Evolutionary conservation across 35 echinoderm and acorn worm species (phyloP), one percentile per base, ranked within the genome.

Genomic region (Anneissia japonica): DNA sequence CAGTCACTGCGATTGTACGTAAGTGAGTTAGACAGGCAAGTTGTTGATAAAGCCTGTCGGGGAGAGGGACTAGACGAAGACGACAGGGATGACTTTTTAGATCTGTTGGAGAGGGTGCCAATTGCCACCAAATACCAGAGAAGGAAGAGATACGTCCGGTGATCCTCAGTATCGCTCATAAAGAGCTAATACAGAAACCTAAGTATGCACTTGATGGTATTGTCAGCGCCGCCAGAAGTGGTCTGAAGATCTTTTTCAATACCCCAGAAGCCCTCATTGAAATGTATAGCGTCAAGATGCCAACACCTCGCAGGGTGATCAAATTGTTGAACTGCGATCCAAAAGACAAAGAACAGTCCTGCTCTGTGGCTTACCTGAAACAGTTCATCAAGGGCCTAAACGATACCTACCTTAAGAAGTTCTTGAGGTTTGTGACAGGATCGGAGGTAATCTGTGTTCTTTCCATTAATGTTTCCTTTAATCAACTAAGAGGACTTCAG

Each of bases 151-250:
- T 85, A 72, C 40, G 4, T 6, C 82, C 82, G 7, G 17, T 32
- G 45, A 4, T 84, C 7, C 46, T 64, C 3, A 45, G 41, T 33
- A 72, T 84, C 36, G 82, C 82, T 4, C 82, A 84, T 73, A 84
- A 84, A 84, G 82, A 84, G 46, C 46, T 84, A 30, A 84, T 73
- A 4, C 82, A 84, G 46, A 26, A 84, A 23, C 82, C 82, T 35
- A 84, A 84, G 36, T 72, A 84, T 84, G 82, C 82, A 29, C 32
- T 84, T 1, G 82, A 84, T 84, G 41, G 41, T 7, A 84, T 84
- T 11, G 35, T 30, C 35, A 31, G 12, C 16, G 26, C 31, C 33
- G 40, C 55, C 10, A 55, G 82, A 84, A 23, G 26, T 26, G 46
- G 33, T 26, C 46, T 84, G 36, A 1, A 72, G 28, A 4, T 3